A percentile compares a stretch with the other conserved stretches of the same genome.
phyloP scores from a whole-genome alignment of 2,888 invertebrate genomes.

The Eristalinus aeneus region DNA sequence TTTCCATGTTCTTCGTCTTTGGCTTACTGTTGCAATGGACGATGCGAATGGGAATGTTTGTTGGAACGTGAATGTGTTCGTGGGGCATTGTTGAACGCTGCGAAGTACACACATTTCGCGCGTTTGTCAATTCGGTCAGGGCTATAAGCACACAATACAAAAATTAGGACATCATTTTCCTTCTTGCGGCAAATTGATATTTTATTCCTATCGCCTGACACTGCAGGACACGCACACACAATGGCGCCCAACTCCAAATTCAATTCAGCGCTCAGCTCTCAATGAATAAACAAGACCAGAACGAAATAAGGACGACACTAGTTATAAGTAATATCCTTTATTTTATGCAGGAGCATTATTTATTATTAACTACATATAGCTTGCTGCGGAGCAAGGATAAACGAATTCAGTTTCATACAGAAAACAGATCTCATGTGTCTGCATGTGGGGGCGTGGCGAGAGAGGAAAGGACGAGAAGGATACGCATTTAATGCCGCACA shows the following conservation, averaged over 20 bases:
- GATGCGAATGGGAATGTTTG: not conserved
- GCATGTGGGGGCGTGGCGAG: not conserved
- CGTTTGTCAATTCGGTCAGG: constrained; percentile 8
- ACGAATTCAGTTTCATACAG: not conserved
- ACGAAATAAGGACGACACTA: not conserved
- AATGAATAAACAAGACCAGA: constrained; percentile 19
- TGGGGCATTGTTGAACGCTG: not conserved
- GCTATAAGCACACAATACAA: constrained; percentile 45
- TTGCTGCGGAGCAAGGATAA: not conserved
- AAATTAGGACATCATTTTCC: constrained; percentile 40
- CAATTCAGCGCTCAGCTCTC: not conserved
- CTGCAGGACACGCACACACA: not conserved
- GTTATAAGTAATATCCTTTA: constrained; percentile 31
- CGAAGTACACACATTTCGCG: not conserved
- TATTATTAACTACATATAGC: constrained; percentile 45
- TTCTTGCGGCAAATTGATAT: constrained; percentile 45
- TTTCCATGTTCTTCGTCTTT: not conserved
- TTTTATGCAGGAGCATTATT: constrained; percentile 48
- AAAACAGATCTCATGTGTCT: not conserved
- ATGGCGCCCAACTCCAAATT: not conserved
- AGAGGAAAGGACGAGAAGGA: not conserved
- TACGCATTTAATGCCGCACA: constrained; percentile 33
- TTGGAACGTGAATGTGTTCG: not conserved
- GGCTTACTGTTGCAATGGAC: constrained; percentile 13
- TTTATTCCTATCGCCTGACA: constrained; percentile 41